These are phyloP conservation scores for Molossus molossus DNA, from an alignment of 2,797 vertebrate species.

Conservation along the genomic window DNA sequence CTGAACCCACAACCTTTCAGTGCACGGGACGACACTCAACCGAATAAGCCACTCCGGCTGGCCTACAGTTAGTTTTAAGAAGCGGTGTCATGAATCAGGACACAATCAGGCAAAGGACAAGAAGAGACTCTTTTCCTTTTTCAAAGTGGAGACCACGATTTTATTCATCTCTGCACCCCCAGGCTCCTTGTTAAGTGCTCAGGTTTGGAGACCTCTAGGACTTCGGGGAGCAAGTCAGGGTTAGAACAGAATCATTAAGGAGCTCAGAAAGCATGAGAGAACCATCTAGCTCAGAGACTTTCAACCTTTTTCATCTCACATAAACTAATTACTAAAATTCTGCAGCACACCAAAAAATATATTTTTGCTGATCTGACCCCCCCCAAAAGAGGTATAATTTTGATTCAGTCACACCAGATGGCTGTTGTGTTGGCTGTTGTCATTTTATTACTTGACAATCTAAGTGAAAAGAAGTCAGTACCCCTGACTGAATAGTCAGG, in stretches of 20 bases:
- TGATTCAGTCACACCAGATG: background rate
- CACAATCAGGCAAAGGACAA: background rate
- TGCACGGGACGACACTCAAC: too few relatives aligned
- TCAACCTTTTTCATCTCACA: background rate
- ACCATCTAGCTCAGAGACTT: background rate
- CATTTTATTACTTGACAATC: background rate
- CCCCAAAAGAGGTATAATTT: background rate
- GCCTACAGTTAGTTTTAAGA: background rate
- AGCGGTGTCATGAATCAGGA: background rate
- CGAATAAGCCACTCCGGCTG: too few relatives aligned
- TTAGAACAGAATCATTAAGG: background rate
- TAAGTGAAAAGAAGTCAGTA: background rate
- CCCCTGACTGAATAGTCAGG: background rate
- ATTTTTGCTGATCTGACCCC: background rate
- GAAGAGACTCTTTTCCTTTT: background rate
- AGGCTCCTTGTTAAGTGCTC: background rate
- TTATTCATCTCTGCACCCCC: background rate
- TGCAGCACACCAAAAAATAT: background rate
- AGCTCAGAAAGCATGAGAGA: background rate
- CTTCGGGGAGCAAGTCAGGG: background rate
- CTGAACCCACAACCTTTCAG: too few relatives aligned
- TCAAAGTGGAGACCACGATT: background rate
- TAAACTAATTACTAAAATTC: background rate
- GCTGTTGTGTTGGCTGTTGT: background rate
- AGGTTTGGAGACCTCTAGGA: background rate